Percentiles rank a stretch among this genome's conserved stretches.
Conservation (phyloP, 2,113 vertebrate species). For the Gopherus evgoodei region DNA sequence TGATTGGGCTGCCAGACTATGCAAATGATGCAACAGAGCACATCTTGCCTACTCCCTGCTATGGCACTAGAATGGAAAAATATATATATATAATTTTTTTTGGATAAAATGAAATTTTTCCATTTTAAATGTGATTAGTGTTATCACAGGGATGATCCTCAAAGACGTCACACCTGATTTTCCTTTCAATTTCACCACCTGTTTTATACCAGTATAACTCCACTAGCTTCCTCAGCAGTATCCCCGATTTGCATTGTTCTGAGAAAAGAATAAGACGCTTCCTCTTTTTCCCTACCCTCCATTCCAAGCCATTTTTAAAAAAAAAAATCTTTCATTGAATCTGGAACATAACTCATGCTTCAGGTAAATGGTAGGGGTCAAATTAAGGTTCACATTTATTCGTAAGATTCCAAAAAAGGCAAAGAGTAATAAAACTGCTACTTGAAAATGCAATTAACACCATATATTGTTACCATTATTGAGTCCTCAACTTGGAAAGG, state of each 20-base stretch:
- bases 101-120: background rate
- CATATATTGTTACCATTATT: background rate
- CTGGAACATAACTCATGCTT: background rate
- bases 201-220: background rate
- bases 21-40: background rate
- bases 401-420: accelerated
- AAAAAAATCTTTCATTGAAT: background rate
- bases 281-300: background rate
- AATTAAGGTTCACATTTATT: background rate
- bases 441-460: background rate
- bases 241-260: background rate
- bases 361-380: background rate
- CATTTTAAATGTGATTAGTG: background rate
- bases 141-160: background rate
- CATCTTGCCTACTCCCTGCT: background rate
- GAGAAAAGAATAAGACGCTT: background rate
- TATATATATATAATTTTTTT: background rate
- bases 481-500: background rate
- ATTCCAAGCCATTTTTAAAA: background rate
- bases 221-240: background rate
- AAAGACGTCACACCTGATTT: background rate
- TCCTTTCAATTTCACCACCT: background rate
- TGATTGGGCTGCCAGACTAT: background rate
- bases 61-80: background rate
- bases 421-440: background rate